Evolutionary conservation across 92 coral and sea anemone species (phyloP), one percentile per base, ranked within the genome.

Genomic region (Bergia puertoricense): DNA sequence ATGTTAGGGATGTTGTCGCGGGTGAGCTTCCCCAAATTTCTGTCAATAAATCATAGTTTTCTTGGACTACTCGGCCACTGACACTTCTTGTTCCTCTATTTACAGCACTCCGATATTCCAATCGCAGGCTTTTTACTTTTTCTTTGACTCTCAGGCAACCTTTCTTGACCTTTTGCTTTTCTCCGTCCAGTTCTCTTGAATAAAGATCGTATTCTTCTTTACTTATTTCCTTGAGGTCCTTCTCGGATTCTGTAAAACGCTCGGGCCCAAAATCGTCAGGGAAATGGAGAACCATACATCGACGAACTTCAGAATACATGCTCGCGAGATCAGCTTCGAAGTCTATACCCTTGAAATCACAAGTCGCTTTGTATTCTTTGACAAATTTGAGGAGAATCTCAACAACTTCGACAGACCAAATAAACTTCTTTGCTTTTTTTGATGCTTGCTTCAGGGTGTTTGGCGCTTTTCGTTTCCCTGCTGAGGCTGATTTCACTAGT

Each of bases 251-350:
- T 10, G 51, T 22, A 38, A 88, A 76, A 14, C 11, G 4, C 41
- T 41, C 88, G 41, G 90, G 86, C 13, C 90, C 85, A 79, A 88
- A 88, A 68, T 88, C 90, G 8, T 5, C 13, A 50, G 90, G 13
- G 30, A 46, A 88, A 80, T 88, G 51, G 22, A 5, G 76, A 6
- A 73, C 86, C 88, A 88, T 78, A 2, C 85, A 80, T 4, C 77
- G 13, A 0, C 90, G 90, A 18, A 88, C 87, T 79, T 79, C 90
- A 2, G 86, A 16, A 62, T 88, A 88, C 90, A 88, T n/a, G 62
- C 50, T 54, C 0, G 90, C 90, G 7, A 80, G 91, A 68, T 88
- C 88, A 13, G 91, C 91, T 82, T 88, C 91, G 43, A 88, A 88
- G 45, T 88, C 88, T 11, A 88, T 69, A 23, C 81, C 88, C 43